These are phyloP conservation scores for Alexandromys oeconomus DNA, from an alignment of 2,797 vertebrate genomes.

Conservation along the genomic window DNA sequence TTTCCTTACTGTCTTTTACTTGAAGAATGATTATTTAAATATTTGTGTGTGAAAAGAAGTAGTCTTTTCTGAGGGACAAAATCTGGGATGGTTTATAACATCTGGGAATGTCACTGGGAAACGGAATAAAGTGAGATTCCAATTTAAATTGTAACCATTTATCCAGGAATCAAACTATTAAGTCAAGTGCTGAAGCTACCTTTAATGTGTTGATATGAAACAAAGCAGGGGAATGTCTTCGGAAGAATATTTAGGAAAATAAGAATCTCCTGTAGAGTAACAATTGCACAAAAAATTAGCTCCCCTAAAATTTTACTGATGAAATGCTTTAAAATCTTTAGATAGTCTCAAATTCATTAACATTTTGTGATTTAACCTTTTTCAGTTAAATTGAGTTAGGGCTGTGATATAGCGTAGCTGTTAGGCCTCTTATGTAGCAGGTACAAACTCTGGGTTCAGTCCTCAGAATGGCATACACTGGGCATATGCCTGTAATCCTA, in stretches of 20 bases:
- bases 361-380: not conserved
- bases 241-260: not conserved
- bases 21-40: not conserved
- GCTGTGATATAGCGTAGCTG: not conserved
- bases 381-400: not conserved
- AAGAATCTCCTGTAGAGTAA: not conserved
- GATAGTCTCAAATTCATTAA: not conserved
- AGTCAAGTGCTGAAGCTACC: not conserved
- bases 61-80: not conserved
- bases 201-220: slow-evolving; percentile 3
- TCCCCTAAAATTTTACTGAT: not conserved
- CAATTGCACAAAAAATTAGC: not conserved
- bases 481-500: not conserved
- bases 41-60: not conserved
- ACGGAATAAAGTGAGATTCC: not conserved
- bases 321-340: not conserved
- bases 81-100: not conserved
- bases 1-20: not conserved
- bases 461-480: not conserved
- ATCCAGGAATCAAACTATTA: not conserved
- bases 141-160: not conserved
- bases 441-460: not conserved
- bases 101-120: not conserved
- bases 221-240: not conserved
- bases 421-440: not conserved